Evolutionary conservation across 2,888 invertebrate species (phyloP).

Genomic region (Athripsodes cinereus): DNA sequence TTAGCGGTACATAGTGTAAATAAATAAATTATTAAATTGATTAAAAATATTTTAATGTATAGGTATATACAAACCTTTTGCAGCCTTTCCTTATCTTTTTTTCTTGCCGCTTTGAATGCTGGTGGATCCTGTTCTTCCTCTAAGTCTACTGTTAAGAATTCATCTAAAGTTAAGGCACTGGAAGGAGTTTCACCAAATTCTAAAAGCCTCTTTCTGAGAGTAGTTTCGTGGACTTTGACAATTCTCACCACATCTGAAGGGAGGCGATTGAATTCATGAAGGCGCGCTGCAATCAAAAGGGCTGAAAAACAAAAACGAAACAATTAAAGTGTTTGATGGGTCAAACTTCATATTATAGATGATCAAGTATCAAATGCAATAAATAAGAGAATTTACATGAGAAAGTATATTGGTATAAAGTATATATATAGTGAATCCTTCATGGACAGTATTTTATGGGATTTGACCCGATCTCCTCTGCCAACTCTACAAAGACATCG

Average conservation of each 20-base stretch:
- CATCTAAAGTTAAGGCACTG: conserved; percentile 88
- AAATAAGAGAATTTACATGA: too few relatives aligned
- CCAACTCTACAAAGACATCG: too few relatives aligned
- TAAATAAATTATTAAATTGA: too few relatives aligned
- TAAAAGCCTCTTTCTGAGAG: conserved; percentile 79
- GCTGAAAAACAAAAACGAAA: conserved; percentile 54
- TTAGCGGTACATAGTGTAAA: too few relatives aligned
- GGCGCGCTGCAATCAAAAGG: conserved; percentile 85
- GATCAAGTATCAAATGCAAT: too few relatives aligned
- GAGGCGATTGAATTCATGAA: conserved; percentile 86
- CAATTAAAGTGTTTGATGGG: too few relatives aligned
- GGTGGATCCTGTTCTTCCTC: conserved; percentile 97
- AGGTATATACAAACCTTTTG: conserved; percentile 59
- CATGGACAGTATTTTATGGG: too few relatives aligned
- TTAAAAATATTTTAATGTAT: too few relatives aligned
- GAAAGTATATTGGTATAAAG: too few relatives aligned
- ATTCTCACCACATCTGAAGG: conserved; percentile 86
- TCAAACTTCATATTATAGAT: too few relatives aligned
- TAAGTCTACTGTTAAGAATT: conserved; percentile 94
- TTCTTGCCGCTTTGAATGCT: conserved; percentile 85
- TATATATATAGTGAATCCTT: too few relatives aligned
- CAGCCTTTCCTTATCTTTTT: conserved; percentile 78
- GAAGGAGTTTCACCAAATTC: conserved; percentile 98
- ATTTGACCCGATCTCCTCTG: too few relatives aligned
- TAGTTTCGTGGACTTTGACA: conserved; percentile 93